These are phyloP conservation scores for Catharus bicknelli DNA, from an alignment of 2,113 vertebrate species.

Conservation along the genomic window DNA sequence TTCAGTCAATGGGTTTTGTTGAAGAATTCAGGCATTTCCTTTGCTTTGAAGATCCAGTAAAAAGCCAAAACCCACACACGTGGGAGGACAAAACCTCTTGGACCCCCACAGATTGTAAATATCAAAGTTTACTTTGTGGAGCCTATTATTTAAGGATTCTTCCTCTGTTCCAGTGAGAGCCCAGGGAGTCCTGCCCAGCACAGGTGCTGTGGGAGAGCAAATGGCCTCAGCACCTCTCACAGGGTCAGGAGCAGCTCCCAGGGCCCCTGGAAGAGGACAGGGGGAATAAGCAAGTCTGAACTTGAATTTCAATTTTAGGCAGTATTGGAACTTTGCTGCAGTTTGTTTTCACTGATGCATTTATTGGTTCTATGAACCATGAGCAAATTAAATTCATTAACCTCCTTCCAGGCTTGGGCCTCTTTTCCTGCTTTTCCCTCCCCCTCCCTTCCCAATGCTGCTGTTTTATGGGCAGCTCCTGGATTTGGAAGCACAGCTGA, in stretches of 20 bases:
- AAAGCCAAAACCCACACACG: not conserved
- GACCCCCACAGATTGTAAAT: not conserved
- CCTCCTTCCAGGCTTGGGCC: not conserved
- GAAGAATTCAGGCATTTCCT: not conserved
- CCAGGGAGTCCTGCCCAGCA: not conserved
- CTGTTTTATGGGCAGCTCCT: not conserved
- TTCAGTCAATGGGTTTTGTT: not conserved
- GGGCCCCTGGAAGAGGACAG: not conserved
- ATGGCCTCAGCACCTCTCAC: not conserved
- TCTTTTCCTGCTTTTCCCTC: not conserved
- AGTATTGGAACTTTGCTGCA: constrained; percentile 63
- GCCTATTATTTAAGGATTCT: not conserved
- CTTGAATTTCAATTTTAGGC: constrained; percentile 47
- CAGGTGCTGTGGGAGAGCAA: not conserved
- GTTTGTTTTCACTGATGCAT: constrained; percentile 51
- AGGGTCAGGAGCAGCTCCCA: not conserved
- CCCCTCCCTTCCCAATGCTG: rapidly evolving
- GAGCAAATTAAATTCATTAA: constrained; percentile 73
- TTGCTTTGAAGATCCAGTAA: not conserved
- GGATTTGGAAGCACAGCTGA: not conserved
- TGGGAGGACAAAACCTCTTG: not conserved
- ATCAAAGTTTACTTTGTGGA: not conserved
- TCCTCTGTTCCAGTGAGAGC: not conserved
- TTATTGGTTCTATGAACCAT: constrained; percentile 82
- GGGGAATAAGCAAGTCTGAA: not conserved